Conservation (phyloP, 2,113 vertebrate species). For the Gallinago media region DNA sequence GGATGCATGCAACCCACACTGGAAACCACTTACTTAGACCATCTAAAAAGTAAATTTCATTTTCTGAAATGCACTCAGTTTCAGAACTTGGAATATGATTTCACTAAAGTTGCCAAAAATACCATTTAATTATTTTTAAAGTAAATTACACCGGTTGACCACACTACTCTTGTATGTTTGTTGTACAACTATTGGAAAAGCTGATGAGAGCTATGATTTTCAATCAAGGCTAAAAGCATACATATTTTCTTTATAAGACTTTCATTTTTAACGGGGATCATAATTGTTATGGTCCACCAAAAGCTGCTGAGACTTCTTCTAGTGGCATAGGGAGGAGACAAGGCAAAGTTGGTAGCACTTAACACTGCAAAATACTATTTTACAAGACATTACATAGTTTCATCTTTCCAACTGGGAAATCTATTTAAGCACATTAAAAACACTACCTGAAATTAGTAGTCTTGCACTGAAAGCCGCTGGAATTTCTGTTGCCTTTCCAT, state of each 20-base stretch:
- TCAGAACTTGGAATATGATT: neutral
- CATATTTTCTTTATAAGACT: neutral
- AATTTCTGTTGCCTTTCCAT: neutral
- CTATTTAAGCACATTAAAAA: neutral
- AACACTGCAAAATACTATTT: neutral
- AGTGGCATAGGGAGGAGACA: neutral
- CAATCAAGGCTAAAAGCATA: neutral
- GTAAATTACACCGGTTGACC: neutral
- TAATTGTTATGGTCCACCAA: neutral
- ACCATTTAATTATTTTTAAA: neutral
- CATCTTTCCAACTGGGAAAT: neutral
- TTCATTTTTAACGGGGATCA: neutral
- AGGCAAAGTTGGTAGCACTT: neutral
- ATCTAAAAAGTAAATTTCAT: neutral
- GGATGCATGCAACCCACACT: fast-evolving
- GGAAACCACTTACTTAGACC: neutral
- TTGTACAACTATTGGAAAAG: neutral
- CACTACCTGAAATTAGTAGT: neutral
- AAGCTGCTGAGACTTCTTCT: neutral
- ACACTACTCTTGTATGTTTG: neutral
- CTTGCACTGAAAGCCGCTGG: neutral
- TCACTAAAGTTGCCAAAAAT: neutral
- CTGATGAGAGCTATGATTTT: neutral
- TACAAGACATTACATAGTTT: neutral
- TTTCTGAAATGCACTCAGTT: neutral